Evolutionary conservation across 1,140 invertebrate species (phyloP).

Genomic region (Hycleus cichorii): DNA sequence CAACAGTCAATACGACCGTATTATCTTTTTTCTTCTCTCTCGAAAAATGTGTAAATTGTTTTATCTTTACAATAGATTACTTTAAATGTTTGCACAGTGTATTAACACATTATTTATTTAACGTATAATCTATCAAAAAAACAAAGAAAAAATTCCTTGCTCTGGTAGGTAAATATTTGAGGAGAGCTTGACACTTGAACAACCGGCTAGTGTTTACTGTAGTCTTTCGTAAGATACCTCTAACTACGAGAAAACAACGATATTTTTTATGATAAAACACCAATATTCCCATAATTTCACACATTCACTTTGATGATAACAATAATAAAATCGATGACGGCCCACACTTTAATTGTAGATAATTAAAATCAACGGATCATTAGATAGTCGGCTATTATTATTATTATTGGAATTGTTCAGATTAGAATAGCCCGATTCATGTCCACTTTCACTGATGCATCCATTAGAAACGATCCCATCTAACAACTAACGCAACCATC

Average conservation of each 20-base stretch:
- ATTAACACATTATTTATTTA: slow-evolving; percentile 13
- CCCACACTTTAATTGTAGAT: too few species aligned
- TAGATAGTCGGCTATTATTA: slow-evolving; percentile 3
- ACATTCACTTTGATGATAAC: too few species aligned
- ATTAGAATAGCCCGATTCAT: slow-evolving; percentile 2
- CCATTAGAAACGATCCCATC: not conserved
- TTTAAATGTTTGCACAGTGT: slow-evolving; percentile 10
- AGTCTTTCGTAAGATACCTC: too few species aligned
- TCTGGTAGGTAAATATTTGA: slow-evolving; percentile 8
- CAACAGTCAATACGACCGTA: slow-evolving; percentile 12
- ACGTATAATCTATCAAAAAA: slow-evolving; percentile 15
- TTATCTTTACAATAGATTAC: slow-evolving; percentile 15
- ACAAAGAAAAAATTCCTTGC: slow-evolving; percentile 9
- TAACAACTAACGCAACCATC: not conserved
- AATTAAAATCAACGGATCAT: too few species aligned
- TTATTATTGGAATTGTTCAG: not conserved
- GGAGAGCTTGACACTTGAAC: slow-evolving; percentile 4
- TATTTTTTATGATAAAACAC: too few species aligned
- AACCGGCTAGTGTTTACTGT: slow-evolving; percentile 5
- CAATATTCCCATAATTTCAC: too few species aligned
- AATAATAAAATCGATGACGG: too few species aligned
- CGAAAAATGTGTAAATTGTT: slow-evolving; percentile 12
- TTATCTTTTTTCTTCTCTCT: slow-evolving; percentile 2
- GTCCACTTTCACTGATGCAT: slow-evolving; percentile 14
- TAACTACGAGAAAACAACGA: too few species aligned